These are phyloP conservation scores for Mimachlamys varia DNA, from an alignment of 2,888 invertebrate species.

Conservation along the genomic window DNA sequence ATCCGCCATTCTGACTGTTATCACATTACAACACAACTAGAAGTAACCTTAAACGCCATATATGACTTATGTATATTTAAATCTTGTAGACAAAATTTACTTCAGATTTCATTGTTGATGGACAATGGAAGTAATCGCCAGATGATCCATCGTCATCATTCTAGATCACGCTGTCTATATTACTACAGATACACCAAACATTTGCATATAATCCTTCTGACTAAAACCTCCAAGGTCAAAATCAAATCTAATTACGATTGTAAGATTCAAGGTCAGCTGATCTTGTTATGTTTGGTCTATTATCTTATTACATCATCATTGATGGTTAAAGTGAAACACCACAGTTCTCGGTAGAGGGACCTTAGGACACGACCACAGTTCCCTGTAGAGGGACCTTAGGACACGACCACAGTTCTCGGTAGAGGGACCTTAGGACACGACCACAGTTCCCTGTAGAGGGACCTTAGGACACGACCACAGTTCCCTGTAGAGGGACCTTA, in stretches of 20 bases:
- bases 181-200: not conserved
- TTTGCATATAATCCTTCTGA: not conserved
- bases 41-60: not conserved
- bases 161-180: not conserved
- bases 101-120: not conserved
- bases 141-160: not conserved
- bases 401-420: not conserved
- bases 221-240: not conserved
- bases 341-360: too few relatives aligned
- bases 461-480: too few relatives aligned
- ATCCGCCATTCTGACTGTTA: not conserved
- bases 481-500: too few relatives aligned
- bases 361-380: too few relatives aligned
- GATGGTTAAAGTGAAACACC: not conserved
- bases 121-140: not conserved
- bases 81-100: not conserved
- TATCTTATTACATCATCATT: not conserved
- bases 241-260: not conserved
- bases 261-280: not conserved
- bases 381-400: too few relatives aligned
- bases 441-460: too few relatives aligned
- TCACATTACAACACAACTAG: not conserved
- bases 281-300: not conserved
- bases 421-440: too few relatives aligned
- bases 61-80: not conserved